Conservation (phyloP, 2,113 vertebrate species). For the Crotophaga sulcirostris region DNA sequence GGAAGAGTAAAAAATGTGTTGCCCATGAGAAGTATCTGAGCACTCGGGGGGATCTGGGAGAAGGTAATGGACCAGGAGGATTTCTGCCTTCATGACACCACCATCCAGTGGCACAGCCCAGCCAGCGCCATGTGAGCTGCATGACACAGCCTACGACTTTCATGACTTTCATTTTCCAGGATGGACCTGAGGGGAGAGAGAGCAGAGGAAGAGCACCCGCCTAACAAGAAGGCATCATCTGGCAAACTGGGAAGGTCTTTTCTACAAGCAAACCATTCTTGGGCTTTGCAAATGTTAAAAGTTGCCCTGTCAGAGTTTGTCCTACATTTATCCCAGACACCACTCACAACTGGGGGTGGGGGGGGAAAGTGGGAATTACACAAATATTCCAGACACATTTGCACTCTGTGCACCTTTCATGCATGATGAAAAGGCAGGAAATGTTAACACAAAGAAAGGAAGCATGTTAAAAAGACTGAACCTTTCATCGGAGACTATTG, state of each 20-base stretch:
- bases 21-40: accelerated
- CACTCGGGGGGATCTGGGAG: not conserved
- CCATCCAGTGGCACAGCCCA: not conserved
- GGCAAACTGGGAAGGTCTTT: not conserved
- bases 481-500: slow-evolving; percentile 57
- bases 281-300: not conserved
- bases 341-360: not conserved
- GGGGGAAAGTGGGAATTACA: not conserved
- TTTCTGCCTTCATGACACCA: not conserved
- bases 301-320: not conserved
- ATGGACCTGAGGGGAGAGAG: not conserved
- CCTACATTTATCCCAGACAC: not conserved
- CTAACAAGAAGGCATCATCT: not conserved
- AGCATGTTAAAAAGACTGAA: slow-evolving; percentile 56
- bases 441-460: slow-evolving; percentile 73
- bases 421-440: slow-evolving; percentile 71
- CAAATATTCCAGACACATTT: slow-evolving; percentile 31
- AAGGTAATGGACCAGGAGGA: not conserved
- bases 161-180: not conserved
- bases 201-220: not conserved
- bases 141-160: not conserved
- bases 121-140: accelerated
- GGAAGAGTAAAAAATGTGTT: not conserved
- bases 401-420: slow-evolving; percentile 26
- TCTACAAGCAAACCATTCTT: not conserved